Evolutionary conservation across 2,113 vertebrate species (phyloP).

Genomic region (Plecturocebus donacophilus): DNA sequence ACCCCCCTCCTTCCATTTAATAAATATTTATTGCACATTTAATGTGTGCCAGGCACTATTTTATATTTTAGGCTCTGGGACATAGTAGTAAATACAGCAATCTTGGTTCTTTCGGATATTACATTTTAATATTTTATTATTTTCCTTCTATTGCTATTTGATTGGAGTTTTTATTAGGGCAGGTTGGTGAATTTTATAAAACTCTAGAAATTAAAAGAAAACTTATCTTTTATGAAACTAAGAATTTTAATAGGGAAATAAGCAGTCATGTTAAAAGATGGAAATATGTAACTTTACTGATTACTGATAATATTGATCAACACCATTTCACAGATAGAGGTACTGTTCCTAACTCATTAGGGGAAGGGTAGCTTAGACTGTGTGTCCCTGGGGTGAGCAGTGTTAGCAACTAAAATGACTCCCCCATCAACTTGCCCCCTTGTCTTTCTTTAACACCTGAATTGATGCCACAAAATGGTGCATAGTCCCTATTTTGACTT

Average conservation of each 20-base stretch:
- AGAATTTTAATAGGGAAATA: conserved; percentile 27
- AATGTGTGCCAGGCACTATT: not conserved
- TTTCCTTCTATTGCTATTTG: not conserved
- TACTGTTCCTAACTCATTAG: not conserved
- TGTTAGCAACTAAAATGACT: not conserved
- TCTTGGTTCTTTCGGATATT: not conserved
- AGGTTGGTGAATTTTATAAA: conserved; percentile 24
- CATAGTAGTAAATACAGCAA: not conserved
- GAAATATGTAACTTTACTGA: not conserved
- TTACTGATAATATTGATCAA: not conserved
- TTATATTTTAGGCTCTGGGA: not conserved
- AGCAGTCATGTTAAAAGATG: conserved; percentile 15
- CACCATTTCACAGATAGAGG: not conserved
- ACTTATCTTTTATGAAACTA: not conserved
- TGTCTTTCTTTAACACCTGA: not conserved
- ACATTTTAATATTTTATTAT: conserved; percentile 25
- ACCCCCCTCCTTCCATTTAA: not conserved
- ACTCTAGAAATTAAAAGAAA: not conserved
- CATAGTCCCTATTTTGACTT: not conserved
- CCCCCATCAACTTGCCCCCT: not conserved
- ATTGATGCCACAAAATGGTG: not conserved
- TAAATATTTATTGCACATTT: not conserved
- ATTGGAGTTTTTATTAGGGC: conserved; percentile 22
- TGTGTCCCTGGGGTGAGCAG: not conserved
- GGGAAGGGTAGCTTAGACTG: not conserved